Evolutionary conservation across 2,888 invertebrate genomes (phyloP).

Genomic region (Lucinisca nassula): DNA sequence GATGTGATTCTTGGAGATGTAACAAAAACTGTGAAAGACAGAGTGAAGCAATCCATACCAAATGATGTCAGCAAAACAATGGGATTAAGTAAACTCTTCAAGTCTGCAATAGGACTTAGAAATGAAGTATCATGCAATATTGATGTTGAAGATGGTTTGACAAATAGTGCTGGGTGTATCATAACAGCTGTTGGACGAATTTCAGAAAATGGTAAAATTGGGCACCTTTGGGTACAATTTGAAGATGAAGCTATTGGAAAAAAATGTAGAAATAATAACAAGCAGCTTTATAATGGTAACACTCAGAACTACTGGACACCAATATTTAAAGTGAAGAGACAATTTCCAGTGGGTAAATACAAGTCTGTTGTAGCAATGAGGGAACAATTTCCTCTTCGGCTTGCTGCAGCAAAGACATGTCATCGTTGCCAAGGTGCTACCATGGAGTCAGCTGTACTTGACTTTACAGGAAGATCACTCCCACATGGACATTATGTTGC

Average conservation of each 20-base stretch:
- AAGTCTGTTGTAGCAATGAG: conserved; percentile 27
- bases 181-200: too few species aligned
- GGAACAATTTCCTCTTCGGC: conserved; percentile 44
- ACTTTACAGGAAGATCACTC: conserved; percentile 21
- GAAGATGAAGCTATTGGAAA: conserved; percentile 31
- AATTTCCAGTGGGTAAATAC: conserved; percentile 35
- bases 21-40: conserved; percentile 15
- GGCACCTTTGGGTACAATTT: conserved; percentile 29
- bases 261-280: not conserved
- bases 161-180: conserved; percentile 59
- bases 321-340: conserved; percentile 36
- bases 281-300: conserved; percentile 6
- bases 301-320: conserved; percentile 33
- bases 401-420: conserved; percentile 53
- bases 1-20: conserved; percentile 51
- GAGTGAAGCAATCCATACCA: conserved; percentile 18
- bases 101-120: conserved; percentile 35
- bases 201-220: not conserved
- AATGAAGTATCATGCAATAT: conserved; percentile 49
- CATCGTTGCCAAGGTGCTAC: conserved; percentile 57
- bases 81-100: not conserved
- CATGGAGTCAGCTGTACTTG: conserved; percentile 36
- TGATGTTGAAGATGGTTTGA: conserved; percentile 58
- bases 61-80: conserved; percentile 31
- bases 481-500: conserved; percentile 22